A percentile compares a stretch with the other conserved stretches of the same genome.
Conservation (phyloP, 2,113 vertebrate species). For the Chamaea fasciata region DNA sequence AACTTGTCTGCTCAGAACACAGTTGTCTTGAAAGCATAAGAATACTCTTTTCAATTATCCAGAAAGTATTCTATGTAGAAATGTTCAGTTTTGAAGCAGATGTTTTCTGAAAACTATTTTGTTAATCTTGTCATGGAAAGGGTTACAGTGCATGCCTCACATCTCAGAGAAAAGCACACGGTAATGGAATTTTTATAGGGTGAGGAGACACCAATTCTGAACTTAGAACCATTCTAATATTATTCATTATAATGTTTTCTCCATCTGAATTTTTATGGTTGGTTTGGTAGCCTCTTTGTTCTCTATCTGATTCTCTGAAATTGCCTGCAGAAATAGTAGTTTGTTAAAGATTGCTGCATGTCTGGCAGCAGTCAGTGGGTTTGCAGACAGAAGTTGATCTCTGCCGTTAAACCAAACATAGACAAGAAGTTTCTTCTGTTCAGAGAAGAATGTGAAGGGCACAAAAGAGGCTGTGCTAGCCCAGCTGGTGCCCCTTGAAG, state of each 20-base stretch:
- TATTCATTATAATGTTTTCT: conserved; percentile 5
- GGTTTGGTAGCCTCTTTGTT: background rate
- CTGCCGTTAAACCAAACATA: background rate
- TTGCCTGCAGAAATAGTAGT: background rate
- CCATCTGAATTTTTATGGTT: conserved; percentile 9
- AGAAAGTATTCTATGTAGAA: background rate
- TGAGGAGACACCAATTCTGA: background rate
- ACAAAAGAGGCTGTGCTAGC: background rate
- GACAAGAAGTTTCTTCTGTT: background rate
- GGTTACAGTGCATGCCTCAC: background rate
- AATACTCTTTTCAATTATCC: background rate
- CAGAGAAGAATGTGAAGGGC: background rate
- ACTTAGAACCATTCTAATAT: background rate
- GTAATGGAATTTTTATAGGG: background rate
- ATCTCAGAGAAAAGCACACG: background rate
- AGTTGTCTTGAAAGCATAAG: background rate
- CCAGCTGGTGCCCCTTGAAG: background rate
- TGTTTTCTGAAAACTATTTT: background rate
- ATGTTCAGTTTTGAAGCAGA: background rate
- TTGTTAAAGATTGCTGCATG: background rate
- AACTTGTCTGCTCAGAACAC: background rate
- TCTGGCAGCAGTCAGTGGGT: background rate
- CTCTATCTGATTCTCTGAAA: background rate
- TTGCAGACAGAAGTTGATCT: background rate
- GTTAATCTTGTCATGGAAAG: background rate